Conservation (phyloP, 2,113 vertebrate genomes). For the Mesoclemmys tuberculata region DNA sequence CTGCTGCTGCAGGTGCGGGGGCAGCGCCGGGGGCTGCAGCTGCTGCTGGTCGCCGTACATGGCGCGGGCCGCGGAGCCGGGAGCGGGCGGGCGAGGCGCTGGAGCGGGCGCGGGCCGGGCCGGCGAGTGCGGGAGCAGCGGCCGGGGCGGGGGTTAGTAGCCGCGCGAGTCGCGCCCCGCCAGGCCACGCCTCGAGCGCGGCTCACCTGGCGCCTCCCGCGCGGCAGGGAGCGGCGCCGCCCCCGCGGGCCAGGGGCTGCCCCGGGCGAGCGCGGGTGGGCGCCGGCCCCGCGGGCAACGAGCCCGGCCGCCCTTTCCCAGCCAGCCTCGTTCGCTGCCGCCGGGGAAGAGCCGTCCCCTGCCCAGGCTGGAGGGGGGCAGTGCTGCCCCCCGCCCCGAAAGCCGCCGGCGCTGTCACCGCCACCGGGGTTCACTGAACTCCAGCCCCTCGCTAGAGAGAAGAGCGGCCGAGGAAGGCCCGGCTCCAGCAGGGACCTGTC, state of each 20-base stretch:
- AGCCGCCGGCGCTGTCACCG: no score
- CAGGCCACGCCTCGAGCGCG: constrained; percentile 11
- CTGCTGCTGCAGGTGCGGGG: constrained; percentile 55
- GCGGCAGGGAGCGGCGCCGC: neutral
- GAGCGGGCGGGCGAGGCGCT: neutral
- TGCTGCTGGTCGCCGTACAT: constrained; percentile 70
- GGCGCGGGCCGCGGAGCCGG: neutral
- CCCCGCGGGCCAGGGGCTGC: neutral
- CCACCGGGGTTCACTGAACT: no score
- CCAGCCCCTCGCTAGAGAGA: no score
- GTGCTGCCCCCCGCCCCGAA: no score
- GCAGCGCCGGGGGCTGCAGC: constrained; percentile 31
- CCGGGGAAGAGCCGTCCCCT: no score
- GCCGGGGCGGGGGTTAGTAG: constrained; percentile 11
- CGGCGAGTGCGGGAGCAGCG: neutral
- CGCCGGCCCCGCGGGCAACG: no score
- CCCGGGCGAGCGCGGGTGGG: no score
- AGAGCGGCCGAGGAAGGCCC: no score
- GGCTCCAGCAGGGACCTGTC: no score
- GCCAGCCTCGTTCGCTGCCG: no score
- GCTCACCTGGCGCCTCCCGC: neutral
- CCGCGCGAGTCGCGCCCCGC: constrained; percentile 5
- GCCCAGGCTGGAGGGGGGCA: no score
- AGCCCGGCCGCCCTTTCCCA: no score
- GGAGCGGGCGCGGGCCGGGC: neutral